A percentile compares a stretch with the other conserved stretches of the same genome.
Evolutionary conservation across 2,888 invertebrate species (phyloP).

Genomic region (Pollenia labialis): DNA sequence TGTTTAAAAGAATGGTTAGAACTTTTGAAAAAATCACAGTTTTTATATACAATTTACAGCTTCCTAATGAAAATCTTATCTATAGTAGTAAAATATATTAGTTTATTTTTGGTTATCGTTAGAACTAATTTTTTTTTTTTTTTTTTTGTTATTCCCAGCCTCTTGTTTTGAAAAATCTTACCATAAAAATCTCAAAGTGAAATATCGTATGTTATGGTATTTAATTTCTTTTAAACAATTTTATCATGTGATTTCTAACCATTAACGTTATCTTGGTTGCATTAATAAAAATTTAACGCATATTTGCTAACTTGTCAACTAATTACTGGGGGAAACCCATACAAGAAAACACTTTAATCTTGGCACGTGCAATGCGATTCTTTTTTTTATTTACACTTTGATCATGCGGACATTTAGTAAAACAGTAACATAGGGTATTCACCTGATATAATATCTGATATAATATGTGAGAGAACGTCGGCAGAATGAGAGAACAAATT

Average conservation of each 20-base stretch:
- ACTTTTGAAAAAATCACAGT: not conserved
- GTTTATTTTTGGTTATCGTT: conserved; percentile 6
- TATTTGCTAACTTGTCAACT: conserved; percentile 30
- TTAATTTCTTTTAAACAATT: not conserved
- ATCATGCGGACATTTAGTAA: conserved; percentile 3
- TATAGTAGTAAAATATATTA: not conserved
- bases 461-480: too few relatives aligned
- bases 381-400: conserved; percentile 29
- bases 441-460: too few relatives aligned
- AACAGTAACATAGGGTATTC: too few relatives aligned
- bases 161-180: too few relatives aligned
- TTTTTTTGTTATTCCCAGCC: not conserved
- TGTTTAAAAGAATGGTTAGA: conserved; percentile 41
- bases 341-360: conserved; percentile 26
- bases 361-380: not conserved
- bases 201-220: not conserved
- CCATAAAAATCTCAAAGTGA: not conserved
- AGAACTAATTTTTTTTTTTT: not conserved
- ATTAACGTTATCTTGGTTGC: conserved; percentile 30
- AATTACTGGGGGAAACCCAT: not conserved
- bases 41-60: conserved; percentile 43
- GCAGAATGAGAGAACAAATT: too few relatives aligned
- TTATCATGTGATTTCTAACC: conserved; percentile 25
- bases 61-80: conserved; percentile 21
- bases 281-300: conserved; percentile 3